These are phyloP conservation scores for Anastrepha ludens DNA, from an alignment of 1,140 invertebrate species.

Conservation along the genomic window DNA sequence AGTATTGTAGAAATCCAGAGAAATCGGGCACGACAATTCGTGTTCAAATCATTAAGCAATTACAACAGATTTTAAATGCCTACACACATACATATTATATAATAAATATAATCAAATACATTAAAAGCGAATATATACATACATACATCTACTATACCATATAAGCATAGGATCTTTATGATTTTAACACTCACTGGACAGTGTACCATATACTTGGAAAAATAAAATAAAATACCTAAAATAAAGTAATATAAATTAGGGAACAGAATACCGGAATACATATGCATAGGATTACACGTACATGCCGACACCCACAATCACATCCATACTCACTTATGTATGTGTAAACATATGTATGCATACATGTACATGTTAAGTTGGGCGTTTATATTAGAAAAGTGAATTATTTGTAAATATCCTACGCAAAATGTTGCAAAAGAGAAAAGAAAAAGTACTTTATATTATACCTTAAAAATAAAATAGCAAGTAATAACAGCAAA, in stretches of 20 bases:
- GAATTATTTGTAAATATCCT: conserved; percentile 15
- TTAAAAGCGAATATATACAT: too few relatives aligned
- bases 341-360: background rate
- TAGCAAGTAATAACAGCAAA: conserved; percentile 27
- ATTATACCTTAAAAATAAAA: conserved; percentile 29
- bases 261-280: too few relatives aligned
- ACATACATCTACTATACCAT: too few relatives aligned
- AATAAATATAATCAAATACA: too few relatives aligned
- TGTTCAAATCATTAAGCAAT: conserved; percentile 8
- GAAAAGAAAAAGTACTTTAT: background rate
- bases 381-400: background rate
- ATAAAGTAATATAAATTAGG: too few relatives aligned
- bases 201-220: too few relatives aligned
- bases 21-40: background rate
- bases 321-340: background rate
- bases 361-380: background rate
- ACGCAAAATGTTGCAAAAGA: background rate
- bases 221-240: too few relatives aligned
- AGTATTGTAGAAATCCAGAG: background rate
- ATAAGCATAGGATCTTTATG: too few relatives aligned
- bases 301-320: background rate
- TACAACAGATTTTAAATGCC: background rate
- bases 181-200: too few relatives aligned
- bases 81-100: background rate
- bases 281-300: too few relatives aligned